These are phyloP conservation scores for Microplitis deprimator DNA, from an alignment of 2,888 invertebrate species.

Conservation along the genomic window DNA sequence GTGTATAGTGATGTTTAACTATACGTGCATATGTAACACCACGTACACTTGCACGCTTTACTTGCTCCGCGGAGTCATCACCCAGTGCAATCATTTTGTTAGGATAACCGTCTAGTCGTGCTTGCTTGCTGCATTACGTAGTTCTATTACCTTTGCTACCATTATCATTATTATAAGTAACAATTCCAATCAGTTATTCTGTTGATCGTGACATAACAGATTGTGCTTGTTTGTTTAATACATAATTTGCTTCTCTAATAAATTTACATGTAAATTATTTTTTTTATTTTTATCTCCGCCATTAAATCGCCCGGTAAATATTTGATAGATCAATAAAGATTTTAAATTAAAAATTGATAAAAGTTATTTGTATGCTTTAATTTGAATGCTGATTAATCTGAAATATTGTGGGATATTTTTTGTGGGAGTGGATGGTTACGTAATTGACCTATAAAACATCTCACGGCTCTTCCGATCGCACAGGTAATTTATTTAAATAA, in stretches of 20 bases:
- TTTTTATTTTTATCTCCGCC: not conserved
- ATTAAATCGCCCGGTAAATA: not conserved
- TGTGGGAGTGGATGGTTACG: not conserved
- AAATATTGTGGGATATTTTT: not conserved
- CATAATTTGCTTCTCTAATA: not conserved
- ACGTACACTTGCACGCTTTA: not conserved
- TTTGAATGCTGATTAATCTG: not conserved
- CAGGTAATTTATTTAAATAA: constrained; percentile 28
- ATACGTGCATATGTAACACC: constrained; percentile 3
- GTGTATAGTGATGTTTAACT: not conserved
- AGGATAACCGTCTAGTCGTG: constrained; percentile 1
- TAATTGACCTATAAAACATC: constrained; percentile 28
- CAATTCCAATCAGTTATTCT: not conserved
- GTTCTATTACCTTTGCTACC: too few species aligned
- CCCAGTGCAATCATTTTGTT: not conserved
- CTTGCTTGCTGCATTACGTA: not conserved
- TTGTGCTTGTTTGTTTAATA: not conserved
- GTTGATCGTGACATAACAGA: not conserved
- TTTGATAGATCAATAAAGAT: too few species aligned
- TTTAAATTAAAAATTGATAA: too few species aligned
- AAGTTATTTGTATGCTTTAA: too few species aligned
- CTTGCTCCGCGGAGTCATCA: not conserved
- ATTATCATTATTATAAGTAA: not conserved
- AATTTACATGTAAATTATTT: not conserved
- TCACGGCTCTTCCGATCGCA: not conserved